Conservation (phyloP, 1,140 invertebrate species). For the Caenorhabditis tropicalis region DNA sequence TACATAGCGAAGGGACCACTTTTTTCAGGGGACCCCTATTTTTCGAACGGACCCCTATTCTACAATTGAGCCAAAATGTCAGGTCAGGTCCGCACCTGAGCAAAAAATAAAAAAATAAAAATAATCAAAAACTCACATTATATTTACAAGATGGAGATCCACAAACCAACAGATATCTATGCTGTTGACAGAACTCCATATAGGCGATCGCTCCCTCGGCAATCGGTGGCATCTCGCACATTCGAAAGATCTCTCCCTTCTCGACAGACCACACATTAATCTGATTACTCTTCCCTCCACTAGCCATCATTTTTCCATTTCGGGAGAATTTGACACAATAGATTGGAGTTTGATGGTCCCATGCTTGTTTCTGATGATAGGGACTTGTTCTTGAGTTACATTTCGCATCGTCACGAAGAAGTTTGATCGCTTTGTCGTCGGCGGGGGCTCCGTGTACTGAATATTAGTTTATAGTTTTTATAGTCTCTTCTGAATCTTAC, state of each 20-base stretch:
- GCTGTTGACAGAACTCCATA: constrained; percentile 11
- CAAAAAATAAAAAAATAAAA: no score
- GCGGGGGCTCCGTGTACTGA: neutral
- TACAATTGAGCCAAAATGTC: no score
- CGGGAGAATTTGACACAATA: neutral
- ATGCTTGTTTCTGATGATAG: neutral
- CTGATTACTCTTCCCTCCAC: neutral
- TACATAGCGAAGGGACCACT: no score
- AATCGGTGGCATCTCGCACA: neutral
- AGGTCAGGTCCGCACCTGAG: no score
- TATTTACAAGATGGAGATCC: neutral
- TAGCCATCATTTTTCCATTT: constrained; percentile 17
- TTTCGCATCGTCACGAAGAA: neutral
- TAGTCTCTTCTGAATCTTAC: neutral
- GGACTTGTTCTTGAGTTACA: neutral
- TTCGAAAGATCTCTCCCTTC: neutral
- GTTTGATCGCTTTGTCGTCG: constrained; percentile 5
- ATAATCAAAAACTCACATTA: neutral
- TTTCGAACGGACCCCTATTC: no score
- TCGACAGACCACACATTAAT: neutral
- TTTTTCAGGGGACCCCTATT: no score
- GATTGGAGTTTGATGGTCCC: neutral
- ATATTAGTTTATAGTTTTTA: neutral
- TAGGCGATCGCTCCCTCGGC: neutral
- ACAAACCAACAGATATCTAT: neutral